A percentile compares a stretch with the other conserved stretches of the same genome.
These are phyloP conservation scores for Pseudococcus jackbeardsleyi DNA, from an alignment of 2,888 invertebrate species.

Conservation along the genomic window DNA sequence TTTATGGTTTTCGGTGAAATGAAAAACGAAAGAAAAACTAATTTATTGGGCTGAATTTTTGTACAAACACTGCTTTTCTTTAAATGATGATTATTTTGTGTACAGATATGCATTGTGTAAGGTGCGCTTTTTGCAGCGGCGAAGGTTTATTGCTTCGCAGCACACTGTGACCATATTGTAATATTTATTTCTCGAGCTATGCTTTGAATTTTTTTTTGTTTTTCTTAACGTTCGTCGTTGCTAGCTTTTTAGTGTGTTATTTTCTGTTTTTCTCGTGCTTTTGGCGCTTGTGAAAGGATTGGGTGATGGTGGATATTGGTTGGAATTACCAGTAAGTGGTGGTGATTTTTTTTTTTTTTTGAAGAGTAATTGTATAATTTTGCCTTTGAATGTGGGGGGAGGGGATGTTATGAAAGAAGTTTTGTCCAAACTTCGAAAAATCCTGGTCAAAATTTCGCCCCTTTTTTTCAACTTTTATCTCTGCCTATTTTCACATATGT, in stretches of 20 bases:
- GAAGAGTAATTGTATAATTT: too few species aligned
- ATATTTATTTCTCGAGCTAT: conserved; percentile 62
- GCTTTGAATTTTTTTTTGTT: conserved; percentile 46
- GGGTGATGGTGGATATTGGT: neutral
- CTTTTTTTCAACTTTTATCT: too few species aligned
- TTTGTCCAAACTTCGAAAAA: too few species aligned
- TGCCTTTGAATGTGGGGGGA: too few species aligned
- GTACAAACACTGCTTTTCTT: conserved; percentile 7
- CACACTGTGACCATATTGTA: conserved; percentile 49
- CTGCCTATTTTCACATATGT: too few species aligned
- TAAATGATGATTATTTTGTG: conserved; percentile 21
- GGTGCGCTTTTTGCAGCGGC: conserved; percentile 18
- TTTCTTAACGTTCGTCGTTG: neutral
- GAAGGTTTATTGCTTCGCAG: neutral
- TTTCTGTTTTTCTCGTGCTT: conserved; percentile 19
- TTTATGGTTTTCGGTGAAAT: conserved; percentile 18
- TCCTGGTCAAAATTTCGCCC: too few species aligned
- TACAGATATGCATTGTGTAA: conserved; percentile 14
- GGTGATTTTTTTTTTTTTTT: too few species aligned
- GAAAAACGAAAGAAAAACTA: conserved; percentile 23
- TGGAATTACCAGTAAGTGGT: neutral
- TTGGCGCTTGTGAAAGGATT: neutral
- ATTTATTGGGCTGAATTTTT: conserved; percentile 62
- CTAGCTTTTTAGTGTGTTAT: conserved; percentile 30
- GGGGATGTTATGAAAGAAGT: too few species aligned